Base-by-base conservation (phyloP, 2,888 invertebrate species). In the Prosapia bicincta region DNA sequence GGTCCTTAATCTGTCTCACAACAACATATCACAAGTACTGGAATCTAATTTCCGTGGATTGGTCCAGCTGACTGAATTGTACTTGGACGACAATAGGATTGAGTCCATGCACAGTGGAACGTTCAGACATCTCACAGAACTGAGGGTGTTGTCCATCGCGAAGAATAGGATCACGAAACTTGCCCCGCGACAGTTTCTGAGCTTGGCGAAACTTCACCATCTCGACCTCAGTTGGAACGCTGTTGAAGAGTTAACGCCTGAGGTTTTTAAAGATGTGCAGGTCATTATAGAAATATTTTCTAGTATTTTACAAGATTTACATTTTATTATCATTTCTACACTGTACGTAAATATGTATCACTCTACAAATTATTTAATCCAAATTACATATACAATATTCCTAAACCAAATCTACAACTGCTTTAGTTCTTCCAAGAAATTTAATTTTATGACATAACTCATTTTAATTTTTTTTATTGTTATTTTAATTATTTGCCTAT, bases 141-240 rank as follows among this genome's bases (percentile, higher is more conserved):
- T 95, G 81, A 88, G 88, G 82, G 88, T 88, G 78, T 87, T 93
- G 81, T 89, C 89, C 81, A 86, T 93, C 82, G 88, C 90, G 71
- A 86, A 90, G 43, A 85, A 85, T 79, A 78, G 83, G 65, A 82
- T 84, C 65, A 81, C 80, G 3, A 83, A 84, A 79, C 80, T 85
- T 25, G 84, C 83, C 0, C 83, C 84, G 13, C 69, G 81, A 32
- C 78, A 80, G 25, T 94, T 94, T 84, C 88, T 91, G 82, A 91
- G 91, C 88, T 86, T 95, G 75, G 90, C 89, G 70, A 92, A 91
- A 83, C 87, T 95, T 79, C 88, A 89, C 81, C 87, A 88, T 83
- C 86, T 95, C 79, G 92, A 93, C 85, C 85, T 95, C 80, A 93
- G 93, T 84, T 89, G 90, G 80, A 95, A 95, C 85, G 90, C 91